These are phyloP conservation scores for Rhopilema esculentum DNA, from an alignment of 30 jellyfish, hydroid and myxozoan genomes.

Conservation along the genomic window DNA sequence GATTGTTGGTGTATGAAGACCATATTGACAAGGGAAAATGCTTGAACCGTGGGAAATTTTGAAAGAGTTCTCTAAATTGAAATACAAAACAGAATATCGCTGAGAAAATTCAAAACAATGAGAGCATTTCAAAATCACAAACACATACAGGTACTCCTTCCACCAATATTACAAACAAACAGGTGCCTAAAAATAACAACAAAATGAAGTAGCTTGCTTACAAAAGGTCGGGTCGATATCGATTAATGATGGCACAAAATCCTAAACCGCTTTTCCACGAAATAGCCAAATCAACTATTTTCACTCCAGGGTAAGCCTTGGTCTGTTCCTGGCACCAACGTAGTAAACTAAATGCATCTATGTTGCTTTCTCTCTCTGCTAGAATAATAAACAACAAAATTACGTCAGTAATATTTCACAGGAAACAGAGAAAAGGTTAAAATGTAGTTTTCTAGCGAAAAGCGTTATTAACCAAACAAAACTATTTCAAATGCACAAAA, in stretches of 20 bases:
- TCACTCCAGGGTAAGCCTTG: slow-evolving; percentile 73
- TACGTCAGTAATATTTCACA: neutral
- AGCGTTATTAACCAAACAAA: too few relatives aligned
- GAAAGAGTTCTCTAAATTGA: too few relatives aligned
- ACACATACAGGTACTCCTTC: too few relatives aligned
- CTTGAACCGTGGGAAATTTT: too few relatives aligned
- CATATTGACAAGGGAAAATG: too few relatives aligned
- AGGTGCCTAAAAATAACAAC: neutral
- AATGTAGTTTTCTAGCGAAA: too few relatives aligned
- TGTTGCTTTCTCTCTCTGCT: slow-evolving; percentile 44
- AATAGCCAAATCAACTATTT: slow-evolving; percentile 67
- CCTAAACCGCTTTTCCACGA: slow-evolving; percentile 95
- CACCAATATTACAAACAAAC: too few relatives aligned
- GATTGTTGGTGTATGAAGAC: too few relatives aligned
- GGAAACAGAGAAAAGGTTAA: neutral
- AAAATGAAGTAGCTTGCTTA: slow-evolving; percentile 17
- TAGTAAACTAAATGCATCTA: slow-evolving; percentile 78
- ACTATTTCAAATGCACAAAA: too few relatives aligned
- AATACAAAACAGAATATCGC: too few relatives aligned
- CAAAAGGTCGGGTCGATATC: slow-evolving; percentile 90
- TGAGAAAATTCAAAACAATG: too few relatives aligned
- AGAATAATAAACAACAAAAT: neutral
- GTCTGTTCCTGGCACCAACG: slow-evolving; percentile 95
- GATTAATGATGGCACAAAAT: slow-evolving; percentile 88
- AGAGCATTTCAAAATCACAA: too few relatives aligned